These are phyloP conservation scores for Trichonephila inaurata DNA, from an alignment of 1,140 invertebrate species.

Conservation along the genomic window DNA sequence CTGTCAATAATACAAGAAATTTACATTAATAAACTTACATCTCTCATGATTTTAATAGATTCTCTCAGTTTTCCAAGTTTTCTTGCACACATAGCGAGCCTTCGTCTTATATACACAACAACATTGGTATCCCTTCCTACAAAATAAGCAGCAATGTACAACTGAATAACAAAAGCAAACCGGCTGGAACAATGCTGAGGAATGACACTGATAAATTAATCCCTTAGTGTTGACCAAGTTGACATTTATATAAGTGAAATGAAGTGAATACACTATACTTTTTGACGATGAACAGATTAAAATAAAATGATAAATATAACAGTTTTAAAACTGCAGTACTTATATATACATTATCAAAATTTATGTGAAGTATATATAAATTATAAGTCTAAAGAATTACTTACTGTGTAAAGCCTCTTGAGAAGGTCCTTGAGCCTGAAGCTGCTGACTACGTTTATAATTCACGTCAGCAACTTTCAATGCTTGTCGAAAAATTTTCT, in stretches of 20 bases:
- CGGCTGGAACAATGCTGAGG: background rate
- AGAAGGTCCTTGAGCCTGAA: slow-evolving; percentile 88
- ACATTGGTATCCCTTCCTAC: slow-evolving; percentile 94
- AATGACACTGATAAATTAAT: too few species aligned
- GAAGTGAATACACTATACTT: too few species aligned
- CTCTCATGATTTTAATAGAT: slow-evolving; percentile 97
- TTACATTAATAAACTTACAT: slow-evolving; percentile 83
- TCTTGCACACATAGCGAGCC: slow-evolving; percentile 97
- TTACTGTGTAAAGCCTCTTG: slow-evolving; percentile 90
- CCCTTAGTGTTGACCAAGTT: too few species aligned
- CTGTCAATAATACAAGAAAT: background rate
- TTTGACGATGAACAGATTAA: too few species aligned
- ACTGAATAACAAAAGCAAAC: background rate
- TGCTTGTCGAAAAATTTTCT: slow-evolving; percentile 93
- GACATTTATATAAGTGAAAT: too few species aligned
- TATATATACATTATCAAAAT: too few species aligned
- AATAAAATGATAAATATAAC: too few species aligned
- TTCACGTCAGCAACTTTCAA: slow-evolving; percentile 93
- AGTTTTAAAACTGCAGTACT: too few species aligned
- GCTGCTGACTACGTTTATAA: slow-evolving; percentile 90
- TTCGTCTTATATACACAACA: slow-evolving; percentile 95
- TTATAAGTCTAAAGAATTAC: slow-evolving; percentile 62
- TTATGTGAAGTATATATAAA: too few species aligned
- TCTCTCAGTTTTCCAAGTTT: slow-evolving; percentile 93
- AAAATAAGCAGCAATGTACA: background rate